Percentiles rank a stretch among this genome's conserved stretches.
Conservation (phyloP, 2,888 invertebrate species). For the Caenorhabditis uteleia region DNA sequence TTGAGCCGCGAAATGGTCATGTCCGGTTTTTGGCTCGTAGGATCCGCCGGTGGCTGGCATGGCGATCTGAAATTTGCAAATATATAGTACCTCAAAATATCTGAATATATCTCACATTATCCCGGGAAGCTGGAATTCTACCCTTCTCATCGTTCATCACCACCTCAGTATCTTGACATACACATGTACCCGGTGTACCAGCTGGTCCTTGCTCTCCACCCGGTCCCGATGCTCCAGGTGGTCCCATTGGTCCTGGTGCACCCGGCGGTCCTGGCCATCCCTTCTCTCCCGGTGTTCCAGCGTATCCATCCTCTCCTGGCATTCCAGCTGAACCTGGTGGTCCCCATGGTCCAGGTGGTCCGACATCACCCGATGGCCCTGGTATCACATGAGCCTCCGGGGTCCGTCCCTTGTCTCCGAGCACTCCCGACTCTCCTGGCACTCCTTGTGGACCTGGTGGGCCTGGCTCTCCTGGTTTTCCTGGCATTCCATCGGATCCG, state of each 20-base stretch:
- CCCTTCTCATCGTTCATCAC: slow-evolving; percentile 63
- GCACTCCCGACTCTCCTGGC: slow-evolving; percentile 59
- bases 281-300: slow-evolving; percentile 67
- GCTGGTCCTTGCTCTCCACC: slow-evolving; percentile 64
- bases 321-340: slow-evolving; percentile 61
- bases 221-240: slow-evolving; percentile 57
- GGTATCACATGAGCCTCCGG: slow-evolving; percentile 69
- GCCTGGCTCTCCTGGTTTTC: slow-evolving; percentile 61
- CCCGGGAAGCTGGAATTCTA: slow-evolving; percentile 47
- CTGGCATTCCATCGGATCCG: slow-evolving; percentile 61
- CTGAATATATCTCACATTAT: slow-evolving; percentile 43
- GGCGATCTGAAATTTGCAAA: slow-evolving; percentile 19
- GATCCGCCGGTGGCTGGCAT: slow-evolving; percentile 32
- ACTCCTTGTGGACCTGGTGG: slow-evolving; percentile 56
- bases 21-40: slow-evolving; percentile 21
- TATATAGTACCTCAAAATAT: slow-evolving; percentile 1
- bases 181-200: slow-evolving; percentile 69
- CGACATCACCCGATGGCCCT: slow-evolving; percentile 65
- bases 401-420: slow-evolving; percentile 60
- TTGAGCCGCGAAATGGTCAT: slow-evolving; percentile 8
- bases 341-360: slow-evolving; percentile 64
- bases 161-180: slow-evolving; percentile 69
- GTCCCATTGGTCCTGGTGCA: slow-evolving; percentile 63
- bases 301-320: slow-evolving; percentile 66
- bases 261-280: slow-evolving; percentile 69